These are phyloP conservation scores for Ips typographus DNA, from an alignment of 1,140 invertebrate species.

Conservation along the genomic window DNA sequence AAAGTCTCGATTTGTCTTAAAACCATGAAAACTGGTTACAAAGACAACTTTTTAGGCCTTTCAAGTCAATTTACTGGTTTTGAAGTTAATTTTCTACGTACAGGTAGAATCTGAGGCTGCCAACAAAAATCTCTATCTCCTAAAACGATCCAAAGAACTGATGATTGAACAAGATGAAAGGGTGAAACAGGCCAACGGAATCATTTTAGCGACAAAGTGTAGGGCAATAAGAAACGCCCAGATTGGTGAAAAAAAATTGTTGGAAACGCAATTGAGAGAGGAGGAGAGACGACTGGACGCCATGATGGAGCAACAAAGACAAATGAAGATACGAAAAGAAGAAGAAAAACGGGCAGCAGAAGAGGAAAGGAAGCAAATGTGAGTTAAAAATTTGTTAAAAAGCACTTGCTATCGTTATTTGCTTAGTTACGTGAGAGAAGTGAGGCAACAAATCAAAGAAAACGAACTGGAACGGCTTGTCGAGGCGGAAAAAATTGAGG, in stretches of 20 bases:
- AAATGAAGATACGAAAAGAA: conserved; percentile 51
- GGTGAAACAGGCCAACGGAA: conserved; percentile 64
- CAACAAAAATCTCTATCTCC: conserved; percentile 38
- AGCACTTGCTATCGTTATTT: not conserved
- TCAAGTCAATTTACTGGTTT: no score
- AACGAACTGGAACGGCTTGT: conserved; percentile 61
- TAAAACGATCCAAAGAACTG: conserved; percentile 46
- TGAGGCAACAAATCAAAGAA: conserved; percentile 60
- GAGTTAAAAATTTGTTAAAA: conserved; percentile 31
- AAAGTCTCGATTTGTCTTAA: no score
- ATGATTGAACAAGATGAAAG: conserved; percentile 63
- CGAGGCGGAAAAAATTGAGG: conserved; percentile 64
- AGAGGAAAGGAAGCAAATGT: conserved; percentile 49
- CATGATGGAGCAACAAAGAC: conserved; percentile 64
- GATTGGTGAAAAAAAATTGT: conserved; percentile 60
- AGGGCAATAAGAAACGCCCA: conserved; percentile 73
- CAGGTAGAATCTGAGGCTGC: conserved; percentile 30
- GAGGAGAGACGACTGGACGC: conserved; percentile 62
- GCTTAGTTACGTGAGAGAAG: conserved; percentile 50
- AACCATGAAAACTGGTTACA: no score
- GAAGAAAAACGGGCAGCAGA: conserved; percentile 51
- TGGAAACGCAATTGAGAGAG: conserved; percentile 57
- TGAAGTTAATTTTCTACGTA: no score
- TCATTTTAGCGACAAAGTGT: conserved; percentile 72
- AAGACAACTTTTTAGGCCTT: no score